Evolutionary conservation across 2,113 vertebrate genomes (phyloP).

Genomic region (Anolis carolinensis): DNA sequence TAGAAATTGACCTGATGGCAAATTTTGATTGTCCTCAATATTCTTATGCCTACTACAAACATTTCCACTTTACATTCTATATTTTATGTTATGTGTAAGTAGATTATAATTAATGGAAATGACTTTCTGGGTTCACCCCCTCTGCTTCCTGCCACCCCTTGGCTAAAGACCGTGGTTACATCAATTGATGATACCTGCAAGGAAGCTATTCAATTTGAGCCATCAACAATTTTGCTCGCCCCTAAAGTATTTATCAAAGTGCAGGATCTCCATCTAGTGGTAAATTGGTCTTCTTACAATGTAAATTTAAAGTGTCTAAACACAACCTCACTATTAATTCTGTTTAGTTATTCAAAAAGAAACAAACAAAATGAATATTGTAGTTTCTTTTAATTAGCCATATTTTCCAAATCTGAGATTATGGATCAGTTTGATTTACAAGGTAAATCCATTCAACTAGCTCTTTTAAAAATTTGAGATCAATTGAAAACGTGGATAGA

Average conservation of each 20-base stretch:
- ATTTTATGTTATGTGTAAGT: neutral
- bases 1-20: too few species aligned
- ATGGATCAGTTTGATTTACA: neutral
- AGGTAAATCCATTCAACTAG: too few species aligned
- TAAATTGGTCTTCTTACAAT: neutral
- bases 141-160: neutral
- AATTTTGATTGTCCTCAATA: neutral
- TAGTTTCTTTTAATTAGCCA: neutral
- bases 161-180: neutral
- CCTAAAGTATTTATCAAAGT: neutral
- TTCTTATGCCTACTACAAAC: neutral
- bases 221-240: neutral
- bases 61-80: neutral
- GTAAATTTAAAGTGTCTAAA: too few species aligned
- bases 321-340: too few species aligned
- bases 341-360: too few species aligned
- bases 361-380: neutral
- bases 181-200: neutral
- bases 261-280: constrained; percentile 62
- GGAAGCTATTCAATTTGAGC: neutral
- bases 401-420: neutral
- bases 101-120: neutral
- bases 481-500: neutral
- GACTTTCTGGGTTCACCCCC: neutral
- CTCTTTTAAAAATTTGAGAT: neutral